Evolutionary conservation across 2,113 vertebrate genomes (phyloP).

Genomic region (Ploceus nigricollis): DNA sequence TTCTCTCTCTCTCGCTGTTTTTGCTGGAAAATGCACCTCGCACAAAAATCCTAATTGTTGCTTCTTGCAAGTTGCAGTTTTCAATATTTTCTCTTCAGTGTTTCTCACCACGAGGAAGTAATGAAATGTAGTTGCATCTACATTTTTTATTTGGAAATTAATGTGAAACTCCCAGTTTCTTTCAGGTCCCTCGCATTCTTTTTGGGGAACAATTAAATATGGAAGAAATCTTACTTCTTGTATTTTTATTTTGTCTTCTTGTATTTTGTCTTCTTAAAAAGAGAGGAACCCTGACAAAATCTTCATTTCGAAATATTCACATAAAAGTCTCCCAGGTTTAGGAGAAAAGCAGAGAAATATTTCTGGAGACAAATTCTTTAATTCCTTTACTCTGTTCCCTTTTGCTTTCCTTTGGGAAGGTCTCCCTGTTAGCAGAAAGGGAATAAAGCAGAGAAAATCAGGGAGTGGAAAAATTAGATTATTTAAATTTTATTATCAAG

Average conservation of each 20-base stretch:
- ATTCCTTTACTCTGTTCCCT: not conserved
- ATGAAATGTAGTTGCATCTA: not conserved
- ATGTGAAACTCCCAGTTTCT: not conserved
- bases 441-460: not conserved
- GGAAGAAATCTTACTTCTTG: not conserved
- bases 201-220: not conserved
- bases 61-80: not conserved
- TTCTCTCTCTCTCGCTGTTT: not conserved
- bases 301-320: not conserved
- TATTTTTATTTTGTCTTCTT: not conserved
- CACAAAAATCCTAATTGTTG: rapidly evolving
- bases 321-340: not conserved
- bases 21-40: not conserved
- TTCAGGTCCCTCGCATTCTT: not conserved
- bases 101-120: not conserved
- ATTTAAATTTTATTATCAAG: not conserved
- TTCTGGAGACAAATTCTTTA: not conserved
- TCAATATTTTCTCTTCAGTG: not conserved
- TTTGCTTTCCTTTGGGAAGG: not conserved
- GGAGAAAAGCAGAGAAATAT: not conserved
- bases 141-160: not conserved
- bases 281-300: not conserved
- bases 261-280: not conserved
- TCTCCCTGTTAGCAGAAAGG: not conserved
- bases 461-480: not conserved